Conservation (phyloP, 1,140 invertebrate genomes). For the Pseudomyrmex concolor region DNA sequence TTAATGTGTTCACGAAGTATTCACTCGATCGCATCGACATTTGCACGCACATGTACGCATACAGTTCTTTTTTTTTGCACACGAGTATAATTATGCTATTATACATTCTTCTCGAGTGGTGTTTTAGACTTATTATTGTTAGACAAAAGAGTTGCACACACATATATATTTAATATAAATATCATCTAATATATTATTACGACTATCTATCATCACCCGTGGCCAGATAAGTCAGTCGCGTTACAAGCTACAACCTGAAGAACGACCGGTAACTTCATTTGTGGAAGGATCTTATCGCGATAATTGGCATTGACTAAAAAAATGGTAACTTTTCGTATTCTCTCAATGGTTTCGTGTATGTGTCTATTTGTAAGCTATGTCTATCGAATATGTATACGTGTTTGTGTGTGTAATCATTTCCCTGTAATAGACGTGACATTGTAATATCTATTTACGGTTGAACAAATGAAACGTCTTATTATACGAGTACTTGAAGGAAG, state of each 20-base stretch:
- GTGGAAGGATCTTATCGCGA: constrained; percentile 33
- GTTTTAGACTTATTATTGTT: background rate
- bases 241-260: constrained; percentile 16
- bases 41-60: background rate
- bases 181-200: constrained; percentile 47
- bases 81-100: too few relatives aligned
- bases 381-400: constrained; percentile 8
- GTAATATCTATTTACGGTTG: constrained; percentile 13
- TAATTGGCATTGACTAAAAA: constrained; percentile 49
- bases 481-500: background rate
- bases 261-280: constrained; percentile 20
- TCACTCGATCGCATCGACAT: background rate
- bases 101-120: too few relatives aligned
- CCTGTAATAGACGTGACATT: background rate
- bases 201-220: constrained; percentile 27
- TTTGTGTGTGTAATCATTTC: background rate
- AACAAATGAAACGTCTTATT: constrained; percentile 47
- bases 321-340: constrained; percentile 50
- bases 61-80: too few relatives aligned
- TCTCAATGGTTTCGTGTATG: constrained; percentile 24
- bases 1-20: background rate
- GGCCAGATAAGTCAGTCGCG: constrained; percentile 32
- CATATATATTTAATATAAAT: background rate
- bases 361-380: constrained; percentile 9
- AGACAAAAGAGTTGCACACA: background rate